Evolutionary conservation across 2,797 vertebrate genomes (phyloP), one percentile per base, ranked within the genome.

Genomic region (Liasis olivaceus): DNA sequence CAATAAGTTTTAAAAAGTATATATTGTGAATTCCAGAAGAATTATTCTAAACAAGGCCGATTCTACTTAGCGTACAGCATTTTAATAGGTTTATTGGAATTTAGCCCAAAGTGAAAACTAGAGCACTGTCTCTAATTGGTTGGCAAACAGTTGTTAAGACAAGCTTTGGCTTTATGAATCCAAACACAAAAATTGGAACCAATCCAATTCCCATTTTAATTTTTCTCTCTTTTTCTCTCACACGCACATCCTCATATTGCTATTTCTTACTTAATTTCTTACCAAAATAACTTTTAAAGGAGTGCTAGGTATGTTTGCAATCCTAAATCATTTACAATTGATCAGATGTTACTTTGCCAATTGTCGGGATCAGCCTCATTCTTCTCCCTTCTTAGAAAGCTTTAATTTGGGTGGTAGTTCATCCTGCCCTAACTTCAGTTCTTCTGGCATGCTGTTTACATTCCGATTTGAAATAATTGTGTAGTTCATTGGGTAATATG

Each of bases 201-300:
- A 5, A 24, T 20, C 91, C 81, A 51, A 58, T 20, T 63, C 7
- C 0, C 20, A 66, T 93, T 89, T 89, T 85, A 91, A 91, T 72
- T 60, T 81, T 31, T 42, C 56, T 62, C 56, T 89, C 36, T n/a
- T 77, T 26, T 64, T 91, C 58, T 88, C 92, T 47, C 89, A 59
- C 92, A 90, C 47, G 47, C 69, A 81, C 89, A 88, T 58, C 58
- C 66, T 81, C 51, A 81, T 36, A 88, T 88, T 88, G 42, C 69
- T 88, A 91, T 90, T 90, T 88, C 85, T 84, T 88, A 64, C 66
- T 92, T 89, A 92, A 89, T 64, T 89, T 89, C 72, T 93, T 93
- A 90, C 90, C 69, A 93, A 90, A 93, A 91, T 90, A 90, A 93
- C 86, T 42, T 47, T 91, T 91, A 59, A 93, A 93, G 15, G 89